These are phyloP conservation scores for Delphinus delphis DNA, from an alignment of 2,113 vertebrate genomes.

Conservation along the genomic window DNA sequence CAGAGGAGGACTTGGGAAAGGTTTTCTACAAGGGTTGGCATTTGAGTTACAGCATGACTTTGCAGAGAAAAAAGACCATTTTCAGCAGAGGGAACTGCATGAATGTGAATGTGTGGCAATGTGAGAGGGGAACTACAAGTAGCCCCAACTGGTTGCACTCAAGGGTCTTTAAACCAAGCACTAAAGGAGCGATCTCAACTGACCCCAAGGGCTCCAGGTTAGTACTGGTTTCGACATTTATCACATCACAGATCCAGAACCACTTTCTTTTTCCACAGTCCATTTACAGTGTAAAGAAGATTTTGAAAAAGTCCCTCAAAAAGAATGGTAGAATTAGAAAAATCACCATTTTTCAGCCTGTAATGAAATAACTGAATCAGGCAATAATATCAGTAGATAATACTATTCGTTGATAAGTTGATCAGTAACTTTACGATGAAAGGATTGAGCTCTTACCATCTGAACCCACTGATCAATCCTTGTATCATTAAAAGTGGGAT, in stretches of 20 bases:
- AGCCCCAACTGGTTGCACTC: neutral
- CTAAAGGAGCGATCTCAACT: neutral
- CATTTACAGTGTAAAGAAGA: neutral
- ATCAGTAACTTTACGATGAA: neutral
- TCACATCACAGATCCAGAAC: neutral
- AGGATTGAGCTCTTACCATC: neutral
- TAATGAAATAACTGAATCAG: neutral
- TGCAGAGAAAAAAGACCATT: neutral
- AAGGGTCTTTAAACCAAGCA: neutral
- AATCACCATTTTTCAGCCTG: neutral
- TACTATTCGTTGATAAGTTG: neutral
- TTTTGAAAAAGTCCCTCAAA: neutral
- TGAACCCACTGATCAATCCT: neutral
- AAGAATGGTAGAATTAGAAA: neutral
- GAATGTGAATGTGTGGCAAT: neutral
- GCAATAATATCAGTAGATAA: neutral
- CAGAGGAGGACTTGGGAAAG: neutral
- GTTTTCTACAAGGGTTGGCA: neutral
- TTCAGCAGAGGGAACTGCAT: neutral
- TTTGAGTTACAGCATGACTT: constrained; percentile 25
- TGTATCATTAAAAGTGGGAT: neutral
- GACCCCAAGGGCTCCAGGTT: neutral
- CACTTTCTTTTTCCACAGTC: neutral
- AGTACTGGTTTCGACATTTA: neutral
- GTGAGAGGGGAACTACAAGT: neutral